Conservation (phyloP, 1,140 invertebrate species). For the Lepidurus arcticus region DNA sequence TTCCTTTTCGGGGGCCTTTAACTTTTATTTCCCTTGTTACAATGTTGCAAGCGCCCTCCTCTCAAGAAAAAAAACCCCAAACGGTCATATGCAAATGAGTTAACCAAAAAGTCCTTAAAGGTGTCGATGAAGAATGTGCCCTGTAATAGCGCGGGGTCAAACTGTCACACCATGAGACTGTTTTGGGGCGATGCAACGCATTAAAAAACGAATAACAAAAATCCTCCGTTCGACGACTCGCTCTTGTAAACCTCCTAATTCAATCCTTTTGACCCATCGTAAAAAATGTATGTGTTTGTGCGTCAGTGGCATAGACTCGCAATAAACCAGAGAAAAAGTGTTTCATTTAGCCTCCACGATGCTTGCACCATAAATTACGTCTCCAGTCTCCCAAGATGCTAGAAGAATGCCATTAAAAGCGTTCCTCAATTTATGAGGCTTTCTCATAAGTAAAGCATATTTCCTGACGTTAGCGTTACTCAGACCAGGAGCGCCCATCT, state of each 20-base stretch:
- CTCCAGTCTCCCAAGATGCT: background rate
- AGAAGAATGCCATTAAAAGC: slow-evolving; percentile 4
- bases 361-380: background rate
- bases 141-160: background rate
- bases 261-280: background rate
- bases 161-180: slow-evolving; percentile 10
- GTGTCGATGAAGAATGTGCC: slow-evolving; percentile 21
- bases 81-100: slow-evolving; percentile 12
- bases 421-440: background rate
- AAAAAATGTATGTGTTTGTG: background rate
- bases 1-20: background rate
- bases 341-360: background rate
- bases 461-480: background rate
- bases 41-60: background rate
- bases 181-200: background rate
- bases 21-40: background rate
- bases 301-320: background rate
- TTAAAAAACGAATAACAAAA: background rate
- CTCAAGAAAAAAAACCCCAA: background rate
- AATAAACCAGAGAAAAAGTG: background rate
- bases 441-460: slow-evolving; percentile 13
- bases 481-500: background rate
- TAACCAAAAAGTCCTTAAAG: background rate
- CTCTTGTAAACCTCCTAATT: background rate
- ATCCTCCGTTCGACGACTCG: background rate